phyloP scores from a whole-genome alignment of 2,113 vertebrate genomes.

The Lagopus leucura region DNA sequence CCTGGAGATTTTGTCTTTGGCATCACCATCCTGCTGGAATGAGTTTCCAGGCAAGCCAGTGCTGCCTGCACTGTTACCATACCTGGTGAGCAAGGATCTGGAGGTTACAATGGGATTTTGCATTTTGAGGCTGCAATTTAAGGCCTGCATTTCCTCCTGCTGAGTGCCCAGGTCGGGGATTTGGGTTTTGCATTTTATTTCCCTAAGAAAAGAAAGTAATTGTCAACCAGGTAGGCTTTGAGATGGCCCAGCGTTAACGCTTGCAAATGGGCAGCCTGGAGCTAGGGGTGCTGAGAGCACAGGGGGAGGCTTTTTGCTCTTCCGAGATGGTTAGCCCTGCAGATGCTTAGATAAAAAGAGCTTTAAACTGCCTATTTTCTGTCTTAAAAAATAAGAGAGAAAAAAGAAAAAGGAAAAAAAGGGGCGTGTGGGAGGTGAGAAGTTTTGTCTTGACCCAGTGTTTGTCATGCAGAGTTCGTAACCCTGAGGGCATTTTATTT shows the following conservation, averaged over 20 bases:
- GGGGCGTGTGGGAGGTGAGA: not conserved
- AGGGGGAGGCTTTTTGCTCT: not conserved
- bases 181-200: not conserved
- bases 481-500: not conserved
- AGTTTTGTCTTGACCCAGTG: not conserved
- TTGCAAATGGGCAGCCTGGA: not conserved
- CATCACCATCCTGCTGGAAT: not conserved
- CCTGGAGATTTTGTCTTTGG: not conserved
- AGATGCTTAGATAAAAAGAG: not conserved
- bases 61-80: not conserved
- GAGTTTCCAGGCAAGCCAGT: not conserved
- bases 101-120: not conserved
- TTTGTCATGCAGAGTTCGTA: not conserved
- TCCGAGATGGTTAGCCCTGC: not conserved
- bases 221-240: not conserved
- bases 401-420: not conserved
- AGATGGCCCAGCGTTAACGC: not conserved
- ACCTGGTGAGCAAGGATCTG: not conserved
- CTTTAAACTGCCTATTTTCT: not conserved
- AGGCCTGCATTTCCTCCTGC: not conserved
- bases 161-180: not conserved
- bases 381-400: not conserved
- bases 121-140: not conserved
- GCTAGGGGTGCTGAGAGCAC: not conserved
- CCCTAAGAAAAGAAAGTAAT: not conserved